These are phyloP conservation scores for Mylabris sibirica DNA, from an alignment of 2,888 invertebrate genomes.

Conservation along the genomic window DNA sequence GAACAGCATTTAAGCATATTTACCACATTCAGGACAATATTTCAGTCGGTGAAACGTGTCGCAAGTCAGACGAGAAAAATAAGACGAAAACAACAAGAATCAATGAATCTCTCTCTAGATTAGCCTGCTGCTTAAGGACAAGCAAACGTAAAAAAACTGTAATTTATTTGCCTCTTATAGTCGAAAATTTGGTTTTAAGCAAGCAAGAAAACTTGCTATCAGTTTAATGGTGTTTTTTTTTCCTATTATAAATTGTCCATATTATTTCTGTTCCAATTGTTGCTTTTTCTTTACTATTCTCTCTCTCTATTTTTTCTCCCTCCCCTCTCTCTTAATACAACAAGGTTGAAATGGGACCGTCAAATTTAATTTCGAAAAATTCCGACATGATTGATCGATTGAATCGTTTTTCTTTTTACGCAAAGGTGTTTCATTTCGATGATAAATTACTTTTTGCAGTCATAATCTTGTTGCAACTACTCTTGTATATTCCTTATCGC, in stretches of 20 bases:
- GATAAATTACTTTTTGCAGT: neutral
- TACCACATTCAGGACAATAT: too few relatives aligned
- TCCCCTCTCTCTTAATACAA: too few relatives aligned
- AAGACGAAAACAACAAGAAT: too few relatives aligned
- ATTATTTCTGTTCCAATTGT: neutral
- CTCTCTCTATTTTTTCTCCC: too few relatives aligned
- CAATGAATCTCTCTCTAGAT: too few relatives aligned
- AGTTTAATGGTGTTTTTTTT: too few relatives aligned
- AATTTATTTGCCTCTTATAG: neutral
- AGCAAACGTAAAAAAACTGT: neutral
- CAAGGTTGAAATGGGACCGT: neutral
- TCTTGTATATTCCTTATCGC: neutral
- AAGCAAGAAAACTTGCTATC: too few relatives aligned
- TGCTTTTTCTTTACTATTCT: neutral
- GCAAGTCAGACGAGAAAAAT: too few relatives aligned
- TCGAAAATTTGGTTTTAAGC: neutral
- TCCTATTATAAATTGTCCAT: neutral
- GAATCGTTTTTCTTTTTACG: neutral
- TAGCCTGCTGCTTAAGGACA: too few relatives aligned
- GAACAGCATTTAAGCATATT: neutral
- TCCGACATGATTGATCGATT: slow-evolving; percentile 14
- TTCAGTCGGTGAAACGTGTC: too few relatives aligned
- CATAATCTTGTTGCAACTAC: neutral
- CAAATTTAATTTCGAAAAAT: slow-evolving; percentile 13
- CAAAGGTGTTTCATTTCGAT: neutral